These are phyloP conservation scores for Tenthredo amoena DNA, from an alignment of 2,888 invertebrate genomes.

Conservation along the genomic window DNA sequence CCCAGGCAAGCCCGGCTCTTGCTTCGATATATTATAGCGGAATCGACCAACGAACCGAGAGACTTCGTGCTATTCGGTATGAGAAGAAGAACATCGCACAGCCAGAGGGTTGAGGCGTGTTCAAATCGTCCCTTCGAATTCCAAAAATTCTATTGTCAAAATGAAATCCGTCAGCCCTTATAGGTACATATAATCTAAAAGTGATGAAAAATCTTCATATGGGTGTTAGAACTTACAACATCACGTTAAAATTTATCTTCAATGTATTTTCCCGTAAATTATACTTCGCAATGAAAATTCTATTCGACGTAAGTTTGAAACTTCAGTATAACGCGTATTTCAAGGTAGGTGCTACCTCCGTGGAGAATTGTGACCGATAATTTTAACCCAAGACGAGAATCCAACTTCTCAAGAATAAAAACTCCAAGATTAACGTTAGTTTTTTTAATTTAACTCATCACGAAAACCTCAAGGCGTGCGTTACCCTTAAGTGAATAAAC, in stretches of 20 bases:
- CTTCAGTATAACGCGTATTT: not conserved
- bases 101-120: conserved; percentile 1
- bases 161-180: not conserved
- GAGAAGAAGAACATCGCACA: not conserved
- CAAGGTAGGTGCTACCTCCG: not conserved
- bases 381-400: not conserved
- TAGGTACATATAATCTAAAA: not conserved
- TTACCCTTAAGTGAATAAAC: conserved; percentile 3
- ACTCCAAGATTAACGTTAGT: not conserved
- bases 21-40: conserved; percentile 10
- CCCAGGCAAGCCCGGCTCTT: not conserved
- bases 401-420: not conserved
- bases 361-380: not conserved
- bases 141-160: not conserved
- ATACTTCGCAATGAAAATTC: not conserved
- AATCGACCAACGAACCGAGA: conserved; percentile 32
- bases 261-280: not conserved
- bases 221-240: not conserved
- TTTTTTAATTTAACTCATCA: not conserved
- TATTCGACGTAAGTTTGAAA: not conserved
- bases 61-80: conserved; percentile 1
- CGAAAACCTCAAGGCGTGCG: not conserved
- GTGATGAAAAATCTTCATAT: not conserved
- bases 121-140: not conserved
- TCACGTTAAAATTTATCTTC: not conserved